These are phyloP conservation scores for Anthophora plumipes DNA, from an alignment of 2,888 invertebrate genomes.

Conservation along the genomic window DNA sequence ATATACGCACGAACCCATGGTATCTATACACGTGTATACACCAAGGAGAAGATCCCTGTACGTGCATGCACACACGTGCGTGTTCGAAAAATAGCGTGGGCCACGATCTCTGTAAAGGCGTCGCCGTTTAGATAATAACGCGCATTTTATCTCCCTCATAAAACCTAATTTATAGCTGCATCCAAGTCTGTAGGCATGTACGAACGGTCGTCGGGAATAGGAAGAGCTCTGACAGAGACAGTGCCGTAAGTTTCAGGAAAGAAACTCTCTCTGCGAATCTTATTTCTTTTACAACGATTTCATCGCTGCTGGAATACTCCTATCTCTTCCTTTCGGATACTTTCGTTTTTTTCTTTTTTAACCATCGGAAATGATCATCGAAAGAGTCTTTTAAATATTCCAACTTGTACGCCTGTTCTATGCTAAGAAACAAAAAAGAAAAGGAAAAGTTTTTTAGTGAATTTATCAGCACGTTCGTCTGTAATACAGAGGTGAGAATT, in stretches of 20 bases:
- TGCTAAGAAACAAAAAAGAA: too few species aligned
- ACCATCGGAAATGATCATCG: too few species aligned
- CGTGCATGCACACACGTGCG: constrained; percentile 12
- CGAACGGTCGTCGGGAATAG: constrained; percentile 77
- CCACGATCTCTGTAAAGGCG: constrained; percentile 82
- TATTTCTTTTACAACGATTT: constrained; percentile 27
- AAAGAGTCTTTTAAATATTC: too few species aligned
- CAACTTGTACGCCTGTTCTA: too few species aligned
- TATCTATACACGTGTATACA: too few species aligned
- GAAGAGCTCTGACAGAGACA: constrained; percentile 66
- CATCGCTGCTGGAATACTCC: not conserved
- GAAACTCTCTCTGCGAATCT: constrained; percentile 48
- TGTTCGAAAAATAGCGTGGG: constrained; percentile 76
- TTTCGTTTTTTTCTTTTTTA: too few species aligned
- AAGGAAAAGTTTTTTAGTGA: too few species aligned
- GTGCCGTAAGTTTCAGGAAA: constrained; percentile 64
- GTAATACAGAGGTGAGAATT: too few species aligned
- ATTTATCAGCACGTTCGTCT: too few species aligned
- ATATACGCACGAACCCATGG: constrained; percentile 4
- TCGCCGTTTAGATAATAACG: constrained; percentile 85
- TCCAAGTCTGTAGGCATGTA: constrained; percentile 82
- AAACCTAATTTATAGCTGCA: constrained; percentile 84
- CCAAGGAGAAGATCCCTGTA: not conserved
- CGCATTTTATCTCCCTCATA: constrained; percentile 84
- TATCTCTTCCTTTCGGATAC: too few species aligned